These are phyloP conservation scores for Parotia lawesii DNA, from an alignment of 2,113 vertebrate species.

Conservation along the genomic window DNA sequence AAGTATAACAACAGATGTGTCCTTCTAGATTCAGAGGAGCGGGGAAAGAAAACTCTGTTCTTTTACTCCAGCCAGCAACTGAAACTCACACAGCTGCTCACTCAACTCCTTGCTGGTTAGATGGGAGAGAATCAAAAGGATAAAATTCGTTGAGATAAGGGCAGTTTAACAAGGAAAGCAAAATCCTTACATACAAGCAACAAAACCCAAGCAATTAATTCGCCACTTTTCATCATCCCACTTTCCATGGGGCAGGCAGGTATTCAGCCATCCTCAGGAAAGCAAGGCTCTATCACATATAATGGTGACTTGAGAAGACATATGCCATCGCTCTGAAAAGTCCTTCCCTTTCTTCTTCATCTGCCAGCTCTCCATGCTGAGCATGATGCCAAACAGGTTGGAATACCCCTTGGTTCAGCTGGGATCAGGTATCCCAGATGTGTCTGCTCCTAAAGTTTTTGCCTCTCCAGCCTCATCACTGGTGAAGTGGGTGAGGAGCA, in stretches of 20 bases:
- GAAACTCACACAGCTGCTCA: background rate
- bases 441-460: background rate
- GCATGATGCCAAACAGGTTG: background rate
- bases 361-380: background rate
- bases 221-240: too few species aligned
- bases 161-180: background rate
- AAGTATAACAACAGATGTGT: background rate
- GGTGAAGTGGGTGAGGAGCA: background rate
- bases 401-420: background rate
- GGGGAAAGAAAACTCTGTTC: background rate
- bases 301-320: background rate
- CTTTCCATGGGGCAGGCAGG: background rate
- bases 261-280: background rate
- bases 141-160: background rate
- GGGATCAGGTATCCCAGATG: background rate
- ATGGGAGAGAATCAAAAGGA: background rate
- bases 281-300: fast-evolving
- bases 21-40: background rate
- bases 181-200: background rate
- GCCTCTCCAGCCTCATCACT: too few species aligned
- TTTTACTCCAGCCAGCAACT: background rate
- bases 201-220: background rate
- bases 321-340: background rate
- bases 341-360: background rate
- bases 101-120: background rate